phyloP scores from a whole-genome alignment of 2,113 vertebrate genomes.

The Halichoeres trimaculatus region DNA sequence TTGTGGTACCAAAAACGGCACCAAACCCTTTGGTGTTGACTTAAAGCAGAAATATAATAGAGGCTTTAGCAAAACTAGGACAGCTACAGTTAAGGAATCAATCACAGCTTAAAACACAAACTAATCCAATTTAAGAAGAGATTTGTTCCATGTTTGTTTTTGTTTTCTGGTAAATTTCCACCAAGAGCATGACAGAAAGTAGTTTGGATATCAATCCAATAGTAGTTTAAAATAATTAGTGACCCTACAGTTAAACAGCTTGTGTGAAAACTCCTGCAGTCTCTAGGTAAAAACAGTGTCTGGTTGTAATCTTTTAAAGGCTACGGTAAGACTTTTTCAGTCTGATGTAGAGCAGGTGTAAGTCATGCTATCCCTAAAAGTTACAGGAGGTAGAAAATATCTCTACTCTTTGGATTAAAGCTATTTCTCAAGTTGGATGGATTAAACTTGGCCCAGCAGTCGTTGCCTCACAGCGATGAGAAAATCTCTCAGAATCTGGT shows the following conservation, averaged over 20 bases:
- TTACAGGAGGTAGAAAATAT: not conserved
- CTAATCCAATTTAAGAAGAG: too few relatives aligned
- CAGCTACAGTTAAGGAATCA: too few relatives aligned
- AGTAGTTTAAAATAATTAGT: not conserved
- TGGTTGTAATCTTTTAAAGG: not conserved
- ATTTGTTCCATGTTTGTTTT: too few relatives aligned
- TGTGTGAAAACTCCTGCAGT: not conserved
- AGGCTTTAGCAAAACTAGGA: too few relatives aligned
- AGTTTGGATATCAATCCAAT: not conserved
- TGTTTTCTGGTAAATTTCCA: too few relatives aligned
- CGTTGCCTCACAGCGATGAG: constrained; percentile 6
- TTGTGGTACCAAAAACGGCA: too few relatives aligned
- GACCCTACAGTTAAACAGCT: not conserved
- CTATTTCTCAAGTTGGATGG: constrained; percentile 1
- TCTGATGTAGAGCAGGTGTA: not conserved
- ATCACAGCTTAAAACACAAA: too few relatives aligned
- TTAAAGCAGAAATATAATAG: too few relatives aligned
- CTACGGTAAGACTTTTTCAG: not conserved
- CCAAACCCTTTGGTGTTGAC: too few relatives aligned
- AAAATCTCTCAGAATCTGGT: constrained; percentile 33
- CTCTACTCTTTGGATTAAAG: not conserved
- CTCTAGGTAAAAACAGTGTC: not conserved
- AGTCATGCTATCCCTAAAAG: not conserved
- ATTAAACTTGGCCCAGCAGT: constrained; percentile 16
- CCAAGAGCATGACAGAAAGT: too few relatives aligned